Evolutionary conservation across 2,797 vertebrate genomes (phyloP), one percentile per base, ranked within the genome.

Genomic region (Paratrypauchen microcephalus): DNA sequence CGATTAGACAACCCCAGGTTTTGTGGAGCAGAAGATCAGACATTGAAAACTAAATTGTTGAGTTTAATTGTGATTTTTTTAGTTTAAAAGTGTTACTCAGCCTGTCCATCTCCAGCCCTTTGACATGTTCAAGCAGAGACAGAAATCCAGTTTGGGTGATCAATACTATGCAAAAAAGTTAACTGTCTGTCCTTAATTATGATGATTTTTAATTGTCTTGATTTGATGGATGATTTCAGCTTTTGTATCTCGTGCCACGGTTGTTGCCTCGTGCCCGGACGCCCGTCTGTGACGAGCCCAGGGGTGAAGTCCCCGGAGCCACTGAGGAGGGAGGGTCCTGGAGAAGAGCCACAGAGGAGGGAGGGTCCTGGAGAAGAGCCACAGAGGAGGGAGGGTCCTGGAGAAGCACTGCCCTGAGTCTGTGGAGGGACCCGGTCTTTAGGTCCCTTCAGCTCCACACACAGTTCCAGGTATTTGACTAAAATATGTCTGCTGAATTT

Each of bases 201-300:
- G 1, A 26, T 26, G n/a, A n/a, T 26, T 26, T 26, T 26, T 54
- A 24, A 55, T 12, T 23, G n/a, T 21, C 4, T 55, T 55, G 52
- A 23, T 55, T 55, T 71, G 9, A 72, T 48, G 23, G 7, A 1
- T 64, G 11, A 63, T 23, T 81, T 64, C 8, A 92, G 96, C 83
- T 96, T 47, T 86, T 94, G 75, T 94, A 93, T 73, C n/a, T 95
- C 0, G 65, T 96, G 69, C 89, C 96, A 1, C 89, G 97, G 65
- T 82, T 97, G 6, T 39, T 93, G 56, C 57, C 92, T n/a, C 94
- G 94, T 47, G 87, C 88, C 41, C 93, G 96, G 58, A 21, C 39
- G 13, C 1, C 23, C 9, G 1, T 2, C 13, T 13, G 26, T 2
- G 68, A 26, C 2, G 75, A 75, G 65, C 0, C 76, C 5, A 73